Evolutionary conservation across 2,113 vertebrate genomes (phyloP).

Genomic region (Eulemur rufifrons): DNA sequence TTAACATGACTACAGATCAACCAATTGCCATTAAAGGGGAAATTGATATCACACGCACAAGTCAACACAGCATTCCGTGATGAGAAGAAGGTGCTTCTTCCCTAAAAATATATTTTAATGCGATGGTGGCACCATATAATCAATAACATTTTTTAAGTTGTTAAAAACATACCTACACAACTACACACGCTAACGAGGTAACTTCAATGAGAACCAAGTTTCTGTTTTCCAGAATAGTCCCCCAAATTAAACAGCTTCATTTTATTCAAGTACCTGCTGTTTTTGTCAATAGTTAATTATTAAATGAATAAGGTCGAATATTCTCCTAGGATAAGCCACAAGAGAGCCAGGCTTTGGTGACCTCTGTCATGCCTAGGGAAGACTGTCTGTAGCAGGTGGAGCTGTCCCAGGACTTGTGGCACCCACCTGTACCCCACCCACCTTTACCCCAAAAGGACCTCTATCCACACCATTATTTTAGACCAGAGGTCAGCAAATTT

Average conservation of each 20-base stretch:
- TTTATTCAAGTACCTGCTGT: not conserved
- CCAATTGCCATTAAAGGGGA: not conserved
- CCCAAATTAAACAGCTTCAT: not conserved
- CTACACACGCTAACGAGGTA: not conserved
- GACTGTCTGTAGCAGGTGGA: rapidly evolving
- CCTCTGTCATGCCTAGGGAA: not conserved
- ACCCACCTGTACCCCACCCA: rapidly evolving
- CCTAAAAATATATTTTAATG: not conserved
- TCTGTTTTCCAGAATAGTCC: not conserved
- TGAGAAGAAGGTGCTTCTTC: not conserved
- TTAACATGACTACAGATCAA: not conserved
- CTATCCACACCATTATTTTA: not conserved
- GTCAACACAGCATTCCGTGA: not conserved
- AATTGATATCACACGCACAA: not conserved
- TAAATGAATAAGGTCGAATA: not conserved
- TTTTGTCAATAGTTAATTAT: not conserved
- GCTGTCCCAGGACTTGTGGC: too few relatives aligned
- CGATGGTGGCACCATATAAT: not conserved
- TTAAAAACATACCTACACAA: not conserved
- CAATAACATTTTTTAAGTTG: not conserved
- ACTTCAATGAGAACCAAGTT: not conserved
- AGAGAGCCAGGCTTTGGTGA: not conserved
- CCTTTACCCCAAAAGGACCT: not conserved
- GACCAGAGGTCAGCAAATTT: not conserved
- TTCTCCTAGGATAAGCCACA: not conserved